phyloP scores from a whole-genome alignment of 2,888 invertebrate genomes.

The Dynastes tityus region DNA sequence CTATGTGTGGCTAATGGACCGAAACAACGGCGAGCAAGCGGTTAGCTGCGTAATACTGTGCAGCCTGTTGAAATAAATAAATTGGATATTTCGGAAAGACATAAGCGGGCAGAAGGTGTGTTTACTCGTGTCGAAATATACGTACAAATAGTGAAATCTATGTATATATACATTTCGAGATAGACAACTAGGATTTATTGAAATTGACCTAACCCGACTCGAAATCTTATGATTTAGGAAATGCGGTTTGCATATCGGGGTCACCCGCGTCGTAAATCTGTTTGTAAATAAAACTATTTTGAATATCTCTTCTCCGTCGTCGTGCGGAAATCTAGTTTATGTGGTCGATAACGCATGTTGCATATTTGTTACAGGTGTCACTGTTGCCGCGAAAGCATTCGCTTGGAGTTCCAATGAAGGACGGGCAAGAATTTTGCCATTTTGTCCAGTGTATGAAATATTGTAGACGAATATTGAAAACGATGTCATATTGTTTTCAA shows the following conservation, averaged over 20 bases:
- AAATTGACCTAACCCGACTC: slow-evolving; percentile 5
- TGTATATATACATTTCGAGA: background rate
- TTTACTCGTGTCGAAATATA: too few relatives aligned
- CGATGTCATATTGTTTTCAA: background rate
- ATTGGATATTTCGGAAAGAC: too few relatives aligned
- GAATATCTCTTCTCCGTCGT: slow-evolving; percentile 3
- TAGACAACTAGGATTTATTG: slow-evolving; percentile 18
- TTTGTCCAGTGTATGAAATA: background rate
- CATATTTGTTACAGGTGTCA: background rate
- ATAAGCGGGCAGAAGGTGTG: too few relatives aligned
- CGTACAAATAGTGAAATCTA: background rate
- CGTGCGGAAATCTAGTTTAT: background rate
- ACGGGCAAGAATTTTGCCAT: background rate
- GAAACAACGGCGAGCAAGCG: too few relatives aligned
- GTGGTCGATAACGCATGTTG: slow-evolving; percentile 1
- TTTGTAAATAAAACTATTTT: slow-evolving; percentile 22
- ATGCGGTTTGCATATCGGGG: slow-evolving; percentile 25
- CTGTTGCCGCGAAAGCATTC: background rate
- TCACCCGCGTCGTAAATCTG: slow-evolving; percentile 9
- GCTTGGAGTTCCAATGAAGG: background rate
- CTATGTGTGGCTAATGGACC: too few relatives aligned
- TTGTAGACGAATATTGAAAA: background rate
- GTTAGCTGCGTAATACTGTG: too few relatives aligned
- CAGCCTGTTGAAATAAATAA: too few relatives aligned
- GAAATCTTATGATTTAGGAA: slow-evolving; percentile 5